phyloP scores from a whole-genome alignment of 2,797 vertebrate species.

The Spea hammondii region DNA sequence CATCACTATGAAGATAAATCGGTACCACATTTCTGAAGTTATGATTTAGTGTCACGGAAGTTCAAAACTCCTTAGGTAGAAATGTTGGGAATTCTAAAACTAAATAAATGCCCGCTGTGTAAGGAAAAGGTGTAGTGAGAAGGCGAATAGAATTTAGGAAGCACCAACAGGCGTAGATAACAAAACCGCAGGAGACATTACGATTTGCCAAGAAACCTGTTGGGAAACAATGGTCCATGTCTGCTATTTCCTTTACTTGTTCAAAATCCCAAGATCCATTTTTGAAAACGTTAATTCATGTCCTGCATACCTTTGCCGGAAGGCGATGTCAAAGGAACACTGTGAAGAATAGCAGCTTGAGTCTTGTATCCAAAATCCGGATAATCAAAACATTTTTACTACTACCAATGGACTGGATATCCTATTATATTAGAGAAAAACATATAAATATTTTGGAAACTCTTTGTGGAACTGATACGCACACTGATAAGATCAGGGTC shows the following conservation, averaged over 20 bases:
- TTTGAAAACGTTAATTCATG: slow-evolving; percentile 24
- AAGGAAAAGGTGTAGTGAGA: background rate
- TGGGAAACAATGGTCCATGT: slow-evolving; percentile 38
- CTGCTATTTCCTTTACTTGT: slow-evolving; percentile 42
- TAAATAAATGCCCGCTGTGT: background rate
- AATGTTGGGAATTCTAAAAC: background rate
- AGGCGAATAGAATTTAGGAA: slow-evolving; percentile 1
- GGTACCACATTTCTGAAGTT: background rate
- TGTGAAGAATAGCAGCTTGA: slow-evolving; percentile 38
- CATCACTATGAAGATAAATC: slow-evolving; percentile 47
- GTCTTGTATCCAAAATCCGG: slow-evolving; percentile 22
- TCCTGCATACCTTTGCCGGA: slow-evolving; percentile 21
- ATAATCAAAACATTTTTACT: slow-evolving; percentile 22
- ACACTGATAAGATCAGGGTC: slow-evolving; percentile 34
- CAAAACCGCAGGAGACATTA: slow-evolving; percentile 16
- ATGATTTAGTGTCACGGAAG: background rate
- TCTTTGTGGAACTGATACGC: slow-evolving; percentile 36
- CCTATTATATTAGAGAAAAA: slow-evolving; percentile 32
- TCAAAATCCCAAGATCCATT: slow-evolving; percentile 19
- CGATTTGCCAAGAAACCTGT: slow-evolving; percentile 44
- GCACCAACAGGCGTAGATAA: background rate
- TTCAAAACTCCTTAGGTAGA: background rate
- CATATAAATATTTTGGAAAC: slow-evolving; percentile 28
- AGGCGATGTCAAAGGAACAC: slow-evolving; percentile 9
- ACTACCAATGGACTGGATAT: slow-evolving; percentile 21